phyloP scores from a whole-genome alignment of 2,113 vertebrate species.

The Nansenia antarctica region DNA sequence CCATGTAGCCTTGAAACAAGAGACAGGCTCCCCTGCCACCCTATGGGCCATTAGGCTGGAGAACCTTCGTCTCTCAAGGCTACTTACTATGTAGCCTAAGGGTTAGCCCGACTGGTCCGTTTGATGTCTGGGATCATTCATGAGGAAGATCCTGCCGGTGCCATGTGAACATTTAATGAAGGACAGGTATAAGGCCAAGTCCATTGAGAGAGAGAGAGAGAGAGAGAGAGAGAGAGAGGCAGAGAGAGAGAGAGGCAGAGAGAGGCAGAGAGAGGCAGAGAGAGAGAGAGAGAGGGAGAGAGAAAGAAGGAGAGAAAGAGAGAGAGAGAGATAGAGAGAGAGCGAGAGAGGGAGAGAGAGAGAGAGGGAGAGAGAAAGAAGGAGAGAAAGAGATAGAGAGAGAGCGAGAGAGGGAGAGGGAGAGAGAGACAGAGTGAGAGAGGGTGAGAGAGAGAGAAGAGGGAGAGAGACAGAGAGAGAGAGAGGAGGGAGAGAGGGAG shows the following conservation, averaged over 20 bases:
- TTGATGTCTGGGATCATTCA: too few relatives aligned
- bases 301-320: background rate
- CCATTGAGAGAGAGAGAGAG: conserved; percentile 29
- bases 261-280: conserved; percentile 23
- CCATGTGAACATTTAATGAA: too few relatives aligned
- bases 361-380: background rate
- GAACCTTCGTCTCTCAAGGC: too few relatives aligned
- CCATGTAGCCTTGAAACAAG: too few relatives aligned
- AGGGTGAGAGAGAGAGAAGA: conserved; percentile 14
- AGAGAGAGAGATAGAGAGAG: background rate
- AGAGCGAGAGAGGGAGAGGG: background rate
- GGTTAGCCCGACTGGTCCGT: too few relatives aligned
- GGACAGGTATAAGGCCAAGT: too few relatives aligned
- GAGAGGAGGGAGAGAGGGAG: background rate
- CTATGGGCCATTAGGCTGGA: too few relatives aligned
- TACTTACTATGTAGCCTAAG: too few relatives aligned
- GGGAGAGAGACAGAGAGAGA: conserved; percentile 15
- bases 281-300: conserved; percentile 33
- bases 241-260: conserved; percentile 28
- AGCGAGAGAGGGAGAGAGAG: too few relatives aligned
- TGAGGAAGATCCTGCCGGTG: too few relatives aligned
- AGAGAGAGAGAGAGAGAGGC: conserved; percentile 27
- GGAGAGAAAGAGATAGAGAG: background rate
- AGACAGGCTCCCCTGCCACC: too few relatives aligned
- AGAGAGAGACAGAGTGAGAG: background rate